These are phyloP conservation scores for Plebejus argus DNA, from an alignment of 2,888 invertebrate genomes.

Conservation along the genomic window DNA sequence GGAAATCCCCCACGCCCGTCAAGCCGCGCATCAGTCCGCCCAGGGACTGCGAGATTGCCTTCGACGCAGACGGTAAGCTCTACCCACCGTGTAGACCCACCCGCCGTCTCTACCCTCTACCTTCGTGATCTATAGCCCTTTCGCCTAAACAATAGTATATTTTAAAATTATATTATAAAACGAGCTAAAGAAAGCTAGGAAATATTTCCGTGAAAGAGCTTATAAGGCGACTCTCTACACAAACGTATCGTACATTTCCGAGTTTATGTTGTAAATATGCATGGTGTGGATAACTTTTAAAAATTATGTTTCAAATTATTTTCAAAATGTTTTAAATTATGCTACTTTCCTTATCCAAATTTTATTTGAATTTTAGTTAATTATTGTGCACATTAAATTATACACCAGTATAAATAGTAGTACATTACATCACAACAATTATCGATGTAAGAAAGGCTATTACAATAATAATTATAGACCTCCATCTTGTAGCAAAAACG, in stretches of 20 bases:
- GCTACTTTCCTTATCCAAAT: neutral
- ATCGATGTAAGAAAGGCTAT: no score
- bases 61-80: constrained; percentile 87
- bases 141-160: constrained; percentile 1
- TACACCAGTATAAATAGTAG: no score
- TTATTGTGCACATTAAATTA: no score
- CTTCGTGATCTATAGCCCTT: constrained; percentile 48
- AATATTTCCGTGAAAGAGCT: constrained; percentile 58
- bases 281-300: constrained; percentile 11
- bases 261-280: constrained; percentile 61
- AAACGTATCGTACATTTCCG: constrained; percentile 45
- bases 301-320: neutral
- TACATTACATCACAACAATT: no score
- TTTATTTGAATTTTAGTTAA: no score
- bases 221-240: constrained; percentile 66
- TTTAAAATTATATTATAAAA: neutral
- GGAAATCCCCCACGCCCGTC: constrained; percentile 85
- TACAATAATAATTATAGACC: no score
- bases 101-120: neutral
- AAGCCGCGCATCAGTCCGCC: constrained; percentile 86
- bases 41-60: constrained; percentile 86
- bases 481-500: no score
- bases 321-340: neutral
- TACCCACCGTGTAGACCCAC: neutral
- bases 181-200: constrained; percentile 4